Conservation (phyloP, 1,140 invertebrate species). For the Nasonia vitripennis region DNA sequence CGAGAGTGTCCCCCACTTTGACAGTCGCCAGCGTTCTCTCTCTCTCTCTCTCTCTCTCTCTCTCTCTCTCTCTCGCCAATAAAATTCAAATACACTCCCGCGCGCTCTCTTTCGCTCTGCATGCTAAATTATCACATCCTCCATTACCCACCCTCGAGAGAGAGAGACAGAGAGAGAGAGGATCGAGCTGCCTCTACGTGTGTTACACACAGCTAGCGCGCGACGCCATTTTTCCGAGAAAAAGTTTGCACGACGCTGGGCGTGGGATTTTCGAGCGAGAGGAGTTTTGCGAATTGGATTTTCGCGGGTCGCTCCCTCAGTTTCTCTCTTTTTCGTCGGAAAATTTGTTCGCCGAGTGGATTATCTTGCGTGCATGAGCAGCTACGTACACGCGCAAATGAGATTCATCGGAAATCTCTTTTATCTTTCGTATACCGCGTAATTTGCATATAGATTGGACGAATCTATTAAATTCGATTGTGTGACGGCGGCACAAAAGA, state of each 20-base stretch:
- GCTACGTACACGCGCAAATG: background rate
- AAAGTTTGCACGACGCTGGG: background rate
- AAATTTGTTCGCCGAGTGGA: background rate
- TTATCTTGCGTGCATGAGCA: too few species aligned
- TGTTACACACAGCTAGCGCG: background rate
- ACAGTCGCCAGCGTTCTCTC: constrained; percentile 58
- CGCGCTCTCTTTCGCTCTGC: constrained; percentile 56
- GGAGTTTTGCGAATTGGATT: constrained; percentile 40
- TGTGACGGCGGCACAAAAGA: background rate
- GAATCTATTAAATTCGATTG: background rate
- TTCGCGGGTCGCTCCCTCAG: background rate
- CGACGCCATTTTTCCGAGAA: constrained; percentile 34
- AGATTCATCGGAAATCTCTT: constrained; percentile 1
- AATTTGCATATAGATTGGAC: background rate
- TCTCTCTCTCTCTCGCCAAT: constrained; percentile 63
- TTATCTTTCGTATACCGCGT: background rate
- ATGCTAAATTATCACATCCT: constrained; percentile 76
- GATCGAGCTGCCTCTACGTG: background rate
- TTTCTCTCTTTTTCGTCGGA: background rate
- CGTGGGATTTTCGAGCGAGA: constrained; percentile 34
- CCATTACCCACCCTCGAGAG: constrained; percentile 69
- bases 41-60: too few species aligned
- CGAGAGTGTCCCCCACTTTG: constrained; percentile 57
- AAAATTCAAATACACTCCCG: constrained; percentile 76
- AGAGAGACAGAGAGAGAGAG: constrained; percentile 20